Evolutionary conservation across 64 coral and sea anemone genomes (phyloP), one percentile per base, ranked within the genome.

Genomic region (Stichodactyla mertensii): DNA sequence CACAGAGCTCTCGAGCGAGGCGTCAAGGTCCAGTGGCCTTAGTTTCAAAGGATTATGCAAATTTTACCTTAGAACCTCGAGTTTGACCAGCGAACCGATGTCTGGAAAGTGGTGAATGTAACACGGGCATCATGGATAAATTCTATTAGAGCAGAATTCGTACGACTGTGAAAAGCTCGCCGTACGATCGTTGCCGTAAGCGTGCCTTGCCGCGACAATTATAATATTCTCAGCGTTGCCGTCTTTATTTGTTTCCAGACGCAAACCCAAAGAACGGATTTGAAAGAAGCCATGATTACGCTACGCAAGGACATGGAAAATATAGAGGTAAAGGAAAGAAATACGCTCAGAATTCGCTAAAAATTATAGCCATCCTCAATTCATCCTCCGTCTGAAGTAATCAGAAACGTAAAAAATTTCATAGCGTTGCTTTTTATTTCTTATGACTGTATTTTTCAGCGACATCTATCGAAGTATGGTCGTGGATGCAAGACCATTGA

Each of bases 401-500:
- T 45, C 36, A 45, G 36, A 45, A 45, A 45, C 23, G 8, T 71
- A 71, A 71, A 9, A 71, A 71, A 23, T 71, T 24, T 71, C 7
- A 7, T 22, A 26, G 22, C 22, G 22, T 82, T n/a, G 22, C 4
- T 52, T 53, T 12, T 54, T 15, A 24, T 82, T 11, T 55, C 16
- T 71, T 80, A 18, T 84, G 18, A 55, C 8, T 74, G 24, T 10
- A 24, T 56, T 16, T 51, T 82, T 4, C 51, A 95, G 93, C 86
- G 88, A 89, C 87, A 89, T 58, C 61, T 95, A 83, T 86, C 56
- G 45, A 92, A 92, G 84, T 95, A 90, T 26, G 94, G 94, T 52
- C 55, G 94, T 55, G 74, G 78, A 6, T 95, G 90, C 84, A 92
- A 82, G 10, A 78, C 91, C 10, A 79, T 95, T 26, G 94, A 95